Evolutionary conservation across 64 coral and sea anemone genomes (phyloP).

Genomic region (Actinia tenebrosa): DNA sequence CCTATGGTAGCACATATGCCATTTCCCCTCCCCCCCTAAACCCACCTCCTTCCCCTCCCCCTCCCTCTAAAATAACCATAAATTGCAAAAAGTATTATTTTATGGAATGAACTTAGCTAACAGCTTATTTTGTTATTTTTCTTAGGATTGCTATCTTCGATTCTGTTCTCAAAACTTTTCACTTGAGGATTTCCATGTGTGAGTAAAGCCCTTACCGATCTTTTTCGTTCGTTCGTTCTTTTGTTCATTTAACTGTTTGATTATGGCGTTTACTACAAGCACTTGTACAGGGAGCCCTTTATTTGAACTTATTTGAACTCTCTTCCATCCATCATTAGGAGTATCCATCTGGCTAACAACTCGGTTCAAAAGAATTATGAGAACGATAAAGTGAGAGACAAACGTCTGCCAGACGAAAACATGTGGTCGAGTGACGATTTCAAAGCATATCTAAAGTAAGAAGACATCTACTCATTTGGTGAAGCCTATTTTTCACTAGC

Average conservation of each 20-base stretch:
- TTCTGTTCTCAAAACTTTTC: slow-evolving; percentile 98
- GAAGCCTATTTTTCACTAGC: not conserved
- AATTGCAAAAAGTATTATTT: too few relatives aligned
- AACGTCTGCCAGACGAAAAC: slow-evolving; percentile 83
- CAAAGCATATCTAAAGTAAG: slow-evolving; percentile 74
- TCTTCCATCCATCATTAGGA: slow-evolving; percentile 35
- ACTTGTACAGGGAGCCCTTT: too few relatives aligned
- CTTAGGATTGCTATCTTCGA: slow-evolving; percentile 88
- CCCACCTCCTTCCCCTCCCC: too few relatives aligned
- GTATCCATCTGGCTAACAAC: slow-evolving; percentile 95
- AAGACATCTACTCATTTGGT: not conserved
- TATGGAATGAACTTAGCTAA: too few relatives aligned
- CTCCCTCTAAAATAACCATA: too few relatives aligned
- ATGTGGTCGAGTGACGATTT: slow-evolving; percentile 97
- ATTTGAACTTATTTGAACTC: too few relatives aligned
- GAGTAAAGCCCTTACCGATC: slow-evolving; percentile 22
- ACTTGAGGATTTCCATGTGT: slow-evolving; percentile 91
- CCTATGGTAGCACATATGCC: too few relatives aligned
- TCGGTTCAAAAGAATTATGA: slow-evolving; percentile 93
- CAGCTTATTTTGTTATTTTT: not conserved
- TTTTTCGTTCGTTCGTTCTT: not conserved
- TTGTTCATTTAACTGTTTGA: too few relatives aligned
- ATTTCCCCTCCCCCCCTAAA: too few relatives aligned
- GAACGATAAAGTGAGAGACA: slow-evolving; percentile 79
- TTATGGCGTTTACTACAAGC: too few relatives aligned